Evolutionary conservation across 2,797 vertebrate species (phyloP).

Genomic region (Bovichtus variegatus): DNA sequence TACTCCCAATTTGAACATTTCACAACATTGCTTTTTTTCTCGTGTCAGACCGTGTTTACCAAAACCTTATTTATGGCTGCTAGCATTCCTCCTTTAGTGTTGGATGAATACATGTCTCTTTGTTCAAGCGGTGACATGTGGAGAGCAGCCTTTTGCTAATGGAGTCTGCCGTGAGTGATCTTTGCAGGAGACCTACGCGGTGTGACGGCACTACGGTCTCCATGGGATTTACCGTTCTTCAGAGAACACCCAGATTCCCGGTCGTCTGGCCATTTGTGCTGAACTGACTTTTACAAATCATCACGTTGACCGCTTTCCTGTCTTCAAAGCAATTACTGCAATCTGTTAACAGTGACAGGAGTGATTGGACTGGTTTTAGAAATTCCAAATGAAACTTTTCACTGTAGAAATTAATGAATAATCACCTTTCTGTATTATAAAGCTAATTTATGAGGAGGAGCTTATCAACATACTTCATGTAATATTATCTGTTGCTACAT

Average conservation of each 20-base stretch:
- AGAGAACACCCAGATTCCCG: conserved; percentile 53
- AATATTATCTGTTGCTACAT: conserved; percentile 23
- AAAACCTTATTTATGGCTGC: conserved; percentile 68
- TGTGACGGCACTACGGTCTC: conserved; percentile 50
- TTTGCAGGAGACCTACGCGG: conserved; percentile 56
- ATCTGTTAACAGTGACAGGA: conserved; percentile 29
- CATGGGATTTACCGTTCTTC: conserved; percentile 57
- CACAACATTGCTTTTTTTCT: conserved; percentile 36
- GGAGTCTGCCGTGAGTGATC: conserved; percentile 74
- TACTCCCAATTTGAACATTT: conserved; percentile 1
- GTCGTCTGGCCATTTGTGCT: conserved; percentile 68
- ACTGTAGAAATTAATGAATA: background rate
- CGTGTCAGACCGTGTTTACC: conserved; percentile 64
- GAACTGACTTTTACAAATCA: conserved; percentile 73
- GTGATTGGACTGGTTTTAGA: background rate
- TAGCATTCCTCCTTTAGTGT: conserved; percentile 54
- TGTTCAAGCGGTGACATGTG: conserved; percentile 65
- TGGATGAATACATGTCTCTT: conserved; percentile 55
- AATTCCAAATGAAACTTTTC: background rate
- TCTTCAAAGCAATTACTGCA: conserved; percentile 64
- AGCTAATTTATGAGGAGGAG: background rate
- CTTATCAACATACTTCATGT: background rate
- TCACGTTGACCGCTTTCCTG: conserved; percentile 36
- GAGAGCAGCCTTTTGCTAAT: conserved; percentile 71
- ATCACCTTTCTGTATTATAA: background rate